Base-by-base conservation (phyloP, 2,888 invertebrate species). In the Habrosyne pyritoides region DNA sequence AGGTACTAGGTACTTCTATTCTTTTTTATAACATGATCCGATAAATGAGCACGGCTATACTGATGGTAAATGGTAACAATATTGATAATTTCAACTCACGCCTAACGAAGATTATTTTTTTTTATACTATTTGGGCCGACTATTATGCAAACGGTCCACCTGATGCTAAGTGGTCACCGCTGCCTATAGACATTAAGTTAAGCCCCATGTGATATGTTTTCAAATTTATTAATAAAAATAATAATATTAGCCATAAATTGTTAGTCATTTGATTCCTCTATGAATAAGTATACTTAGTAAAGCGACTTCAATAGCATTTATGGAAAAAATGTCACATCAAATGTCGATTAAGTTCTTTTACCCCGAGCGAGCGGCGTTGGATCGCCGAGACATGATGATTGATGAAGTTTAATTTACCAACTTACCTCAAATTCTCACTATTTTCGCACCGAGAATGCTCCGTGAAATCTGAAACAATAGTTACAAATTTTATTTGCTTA, bases 361-460 rank as follows among this genome's bases (percentile, higher is more conserved):
- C 21, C 49, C 53, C 53, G 54, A 52, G 56, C 62, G 56, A 64
- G 60, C 54, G 54, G 51, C 58, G 53, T 51, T 62, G 71, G 66
- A 21, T 22, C 36, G 36, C 52, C 10, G 28, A 22, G 22, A 36
- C 22, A 36, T 22, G 42, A 52, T 46, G 36, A 42, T 52, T 26
- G 46, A 42, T 26, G 52, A 46, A 14, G 14, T 52, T 65, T 71
- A 71, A 71, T 75, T 75, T 70, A 66, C 62, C 64, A 54, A 75
- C 86, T 83, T 68, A 89, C 89, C 88, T 90, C 86, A 89, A 87
- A 85, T 85, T 67, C 73, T 79, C 75, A 76, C 74, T 75, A 73
- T 67, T 58, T 67, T 66, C 60, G 71, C 62, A 59, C 71, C 62
- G 61, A 66, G 60, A 56, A 58, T 60, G 59, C 64, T 71, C 68